phyloP scores from a whole-genome alignment of 2,888 invertebrate species.

The Gisinianus flammeolus region DNA sequence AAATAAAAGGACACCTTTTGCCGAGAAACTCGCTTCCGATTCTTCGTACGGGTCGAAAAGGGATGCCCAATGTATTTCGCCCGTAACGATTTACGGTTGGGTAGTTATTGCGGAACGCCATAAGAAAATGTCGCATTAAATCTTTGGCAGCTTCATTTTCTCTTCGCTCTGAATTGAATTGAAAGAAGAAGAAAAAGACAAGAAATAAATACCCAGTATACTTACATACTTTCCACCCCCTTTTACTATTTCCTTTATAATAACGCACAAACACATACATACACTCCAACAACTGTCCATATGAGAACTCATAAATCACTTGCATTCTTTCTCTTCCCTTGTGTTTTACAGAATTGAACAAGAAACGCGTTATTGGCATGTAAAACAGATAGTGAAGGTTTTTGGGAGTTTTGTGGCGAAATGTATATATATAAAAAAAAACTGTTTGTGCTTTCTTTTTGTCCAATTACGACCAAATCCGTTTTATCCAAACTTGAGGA shows the following conservation, averaged over 20 bases:
- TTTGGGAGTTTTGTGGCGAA: no score
- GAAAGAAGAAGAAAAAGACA: neutral
- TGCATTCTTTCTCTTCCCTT: no score
- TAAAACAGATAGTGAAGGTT: no score
- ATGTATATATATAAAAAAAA: no score
- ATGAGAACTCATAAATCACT: no score
- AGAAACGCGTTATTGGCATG: no score
- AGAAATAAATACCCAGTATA: neutral
- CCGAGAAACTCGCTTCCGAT: constrained; percentile 58
- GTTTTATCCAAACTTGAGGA: constrained; percentile 1
- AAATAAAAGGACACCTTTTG: constrained; percentile 49
- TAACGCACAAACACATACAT: neutral
- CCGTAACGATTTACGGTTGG: constrained; percentile 11
- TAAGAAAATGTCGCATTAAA: constrained; percentile 31
- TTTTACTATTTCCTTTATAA: no score
- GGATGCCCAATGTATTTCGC: constrained; percentile 35
- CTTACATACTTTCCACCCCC: neutral
- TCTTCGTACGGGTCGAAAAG: constrained; percentile 53
- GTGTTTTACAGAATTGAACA: no score
- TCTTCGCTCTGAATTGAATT: constrained; percentile 20
- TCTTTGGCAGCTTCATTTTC: constrained; percentile 31
- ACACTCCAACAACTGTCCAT: neutral
- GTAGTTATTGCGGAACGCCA: constrained; percentile 30
- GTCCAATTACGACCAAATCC: constrained; percentile 6
- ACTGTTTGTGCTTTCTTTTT: no score